Evolutionary conservation across 2,888 invertebrate genomes (phyloP).

Genomic region (Pristionchus exspectatus): DNA sequence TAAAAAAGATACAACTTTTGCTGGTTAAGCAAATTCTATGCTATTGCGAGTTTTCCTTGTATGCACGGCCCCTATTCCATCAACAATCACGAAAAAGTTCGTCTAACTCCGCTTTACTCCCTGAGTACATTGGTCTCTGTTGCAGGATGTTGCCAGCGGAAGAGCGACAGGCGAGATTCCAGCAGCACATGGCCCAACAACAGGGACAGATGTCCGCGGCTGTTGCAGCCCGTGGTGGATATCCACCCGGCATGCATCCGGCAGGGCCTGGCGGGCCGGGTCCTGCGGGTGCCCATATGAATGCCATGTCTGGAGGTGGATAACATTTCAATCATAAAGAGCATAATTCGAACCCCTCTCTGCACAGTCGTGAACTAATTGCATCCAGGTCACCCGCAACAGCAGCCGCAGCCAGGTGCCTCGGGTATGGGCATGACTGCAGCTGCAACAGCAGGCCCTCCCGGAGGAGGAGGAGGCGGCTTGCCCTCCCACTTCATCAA

Average conservation of each 20-base stretch:
- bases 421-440: background rate
- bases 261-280: background rate
- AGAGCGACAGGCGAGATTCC: background rate
- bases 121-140: no score
- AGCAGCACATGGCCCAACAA: background rate
- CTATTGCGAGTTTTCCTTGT: background rate
- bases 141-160: background rate
- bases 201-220: background rate
- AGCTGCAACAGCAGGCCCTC: background rate
- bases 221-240: background rate
- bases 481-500: conserved; percentile 14
- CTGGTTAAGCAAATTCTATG: no score
- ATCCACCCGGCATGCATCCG: conserved; percentile 24
- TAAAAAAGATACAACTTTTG: no score
- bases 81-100: no score
- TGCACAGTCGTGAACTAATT: no score
- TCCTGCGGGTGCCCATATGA: background rate
- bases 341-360: no score
- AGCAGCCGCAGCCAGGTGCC: conserved; percentile 14
- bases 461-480: background rate
- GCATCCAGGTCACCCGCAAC: conserved; percentile 10
- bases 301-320: background rate
- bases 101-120: no score
- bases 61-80: background rate
- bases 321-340: background rate